A percentile compares a stretch with the other conserved stretches of the same genome.
Conservation (phyloP, 2,888 invertebrate species). For the Pediacus dermestoides region DNA sequence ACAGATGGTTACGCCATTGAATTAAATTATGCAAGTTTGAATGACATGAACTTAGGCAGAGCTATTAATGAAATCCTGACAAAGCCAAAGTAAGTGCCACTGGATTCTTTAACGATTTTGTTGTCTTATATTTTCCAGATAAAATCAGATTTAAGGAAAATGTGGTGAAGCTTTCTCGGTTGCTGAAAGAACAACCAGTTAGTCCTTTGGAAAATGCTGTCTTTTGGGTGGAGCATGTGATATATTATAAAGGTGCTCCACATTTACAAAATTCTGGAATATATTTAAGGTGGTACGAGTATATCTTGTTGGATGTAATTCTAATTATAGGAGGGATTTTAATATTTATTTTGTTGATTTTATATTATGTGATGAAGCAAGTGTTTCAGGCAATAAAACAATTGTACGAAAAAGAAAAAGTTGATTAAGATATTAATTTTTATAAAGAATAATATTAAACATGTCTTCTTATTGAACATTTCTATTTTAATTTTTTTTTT, state of each 20-base stretch:
- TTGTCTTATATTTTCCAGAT: constrained; percentile 14
- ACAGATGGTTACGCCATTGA: constrained; percentile 46
- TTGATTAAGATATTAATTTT: too few relatives aligned
- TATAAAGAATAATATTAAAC: too few relatives aligned
- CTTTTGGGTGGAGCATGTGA: constrained; percentile 36
- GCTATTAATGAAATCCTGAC: constrained; percentile 27
- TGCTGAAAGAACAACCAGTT: constrained; percentile 32
- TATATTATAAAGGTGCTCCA: constrained; percentile 29
- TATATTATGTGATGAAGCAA: too few relatives aligned
- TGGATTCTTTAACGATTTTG: constrained; percentile 1
- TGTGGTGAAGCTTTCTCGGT: constrained; percentile 22
- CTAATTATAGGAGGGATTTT: neutral
- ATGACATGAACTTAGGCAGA: constrained; percentile 29
- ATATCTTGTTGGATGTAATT: constrained; percentile 32
- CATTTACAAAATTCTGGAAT: constrained; percentile 31
- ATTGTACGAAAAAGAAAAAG: too few relatives aligned
- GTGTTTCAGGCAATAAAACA: too few relatives aligned
- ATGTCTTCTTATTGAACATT: too few relatives aligned
- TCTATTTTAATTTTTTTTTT: too few relatives aligned
- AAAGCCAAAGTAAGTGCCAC: constrained; percentile 17
- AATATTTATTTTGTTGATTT: too few relatives aligned
- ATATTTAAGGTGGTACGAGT: constrained; percentile 31
- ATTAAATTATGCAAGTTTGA: constrained; percentile 31
- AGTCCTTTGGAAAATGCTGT: constrained; percentile 34
- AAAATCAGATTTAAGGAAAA: constrained; percentile 28